These are phyloP conservation scores for Masticophis lateralis DNA, from an alignment of 2,797 vertebrate genomes.

Conservation along the genomic window DNA sequence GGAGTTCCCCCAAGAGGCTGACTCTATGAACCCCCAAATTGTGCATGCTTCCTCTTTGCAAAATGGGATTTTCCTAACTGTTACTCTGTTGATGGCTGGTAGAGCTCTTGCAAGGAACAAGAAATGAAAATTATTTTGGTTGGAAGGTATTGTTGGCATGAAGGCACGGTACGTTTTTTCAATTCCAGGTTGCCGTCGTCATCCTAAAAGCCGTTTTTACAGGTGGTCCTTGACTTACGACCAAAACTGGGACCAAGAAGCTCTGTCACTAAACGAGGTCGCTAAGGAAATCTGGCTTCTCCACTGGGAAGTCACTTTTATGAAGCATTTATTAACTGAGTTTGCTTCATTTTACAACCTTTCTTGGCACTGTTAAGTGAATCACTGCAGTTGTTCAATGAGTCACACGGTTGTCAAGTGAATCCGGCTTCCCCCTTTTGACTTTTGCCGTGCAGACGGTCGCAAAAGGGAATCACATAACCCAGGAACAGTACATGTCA, in stretches of 20 bases:
- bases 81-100: neutral
- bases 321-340: too few relatives aligned
- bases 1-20: neutral
- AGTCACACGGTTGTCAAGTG: too few relatives aligned
- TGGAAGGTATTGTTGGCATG: too few relatives aligned
- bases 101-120: too few relatives aligned
- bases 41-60: neutral
- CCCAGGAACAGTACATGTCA: too few relatives aligned
- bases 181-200: neutral
- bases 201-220: neutral
- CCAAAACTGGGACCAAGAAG: neutral
- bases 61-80: neutral
- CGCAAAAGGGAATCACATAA: too few relatives aligned
- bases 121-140: neutral
- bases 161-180: neutral
- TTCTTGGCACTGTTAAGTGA: too few relatives aligned
- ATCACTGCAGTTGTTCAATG: too few relatives aligned
- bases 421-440: too few relatives aligned
- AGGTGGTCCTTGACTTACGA: neutral
- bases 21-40: neutral
- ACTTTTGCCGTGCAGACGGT: too few relatives aligned
- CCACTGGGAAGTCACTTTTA: neutral
- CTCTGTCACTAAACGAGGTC: neutral
- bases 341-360: too few relatives aligned
- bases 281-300: neutral